Conservation (phyloP, 2,797 vertebrate genomes). For the Mormyrops boulengeri region DNA sequence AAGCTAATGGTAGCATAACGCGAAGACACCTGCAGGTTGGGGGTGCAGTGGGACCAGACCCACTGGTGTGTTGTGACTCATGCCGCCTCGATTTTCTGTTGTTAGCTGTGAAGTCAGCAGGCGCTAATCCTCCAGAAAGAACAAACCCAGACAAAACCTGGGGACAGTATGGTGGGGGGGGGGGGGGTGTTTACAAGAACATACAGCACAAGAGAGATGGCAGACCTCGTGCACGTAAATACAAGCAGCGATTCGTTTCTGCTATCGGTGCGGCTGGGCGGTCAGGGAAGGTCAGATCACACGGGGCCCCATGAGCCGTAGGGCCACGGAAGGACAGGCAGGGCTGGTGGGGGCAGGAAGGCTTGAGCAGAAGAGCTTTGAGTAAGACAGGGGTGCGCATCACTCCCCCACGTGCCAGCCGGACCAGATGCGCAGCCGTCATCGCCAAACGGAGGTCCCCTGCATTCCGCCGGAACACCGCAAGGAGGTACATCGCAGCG, state of each 20-base stretch:
- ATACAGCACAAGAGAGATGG: neutral
- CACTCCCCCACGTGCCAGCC: neutral
- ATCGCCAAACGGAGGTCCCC: neutral
- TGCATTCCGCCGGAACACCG: neutral
- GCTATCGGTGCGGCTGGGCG: neutral
- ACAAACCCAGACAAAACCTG: neutral
- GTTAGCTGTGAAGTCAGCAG: neutral
- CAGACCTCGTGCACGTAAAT: neutral
- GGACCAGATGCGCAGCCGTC: neutral
- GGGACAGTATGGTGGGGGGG: neutral
- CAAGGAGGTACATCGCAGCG: neutral
- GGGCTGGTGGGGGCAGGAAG: neutral
- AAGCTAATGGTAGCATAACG: neutral
- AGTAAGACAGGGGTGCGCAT: neutral
- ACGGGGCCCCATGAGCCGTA: neutral
- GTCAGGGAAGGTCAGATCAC: neutral
- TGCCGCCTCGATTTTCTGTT: neutral
- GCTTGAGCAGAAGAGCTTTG: neutral
- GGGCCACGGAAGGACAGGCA: neutral
- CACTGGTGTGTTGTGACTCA: neutral
- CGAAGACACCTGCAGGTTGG: neutral
- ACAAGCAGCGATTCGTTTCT: neutral
- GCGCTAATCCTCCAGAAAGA: neutral
- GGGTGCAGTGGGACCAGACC: neutral
- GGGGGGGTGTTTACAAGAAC: neutral